Percentiles rank a stretch among this genome's conserved stretches.
These are phyloP conservation scores for Lepus europaeus DNA, from an alignment of 2,113 vertebrate species.

Conservation along the genomic window DNA sequence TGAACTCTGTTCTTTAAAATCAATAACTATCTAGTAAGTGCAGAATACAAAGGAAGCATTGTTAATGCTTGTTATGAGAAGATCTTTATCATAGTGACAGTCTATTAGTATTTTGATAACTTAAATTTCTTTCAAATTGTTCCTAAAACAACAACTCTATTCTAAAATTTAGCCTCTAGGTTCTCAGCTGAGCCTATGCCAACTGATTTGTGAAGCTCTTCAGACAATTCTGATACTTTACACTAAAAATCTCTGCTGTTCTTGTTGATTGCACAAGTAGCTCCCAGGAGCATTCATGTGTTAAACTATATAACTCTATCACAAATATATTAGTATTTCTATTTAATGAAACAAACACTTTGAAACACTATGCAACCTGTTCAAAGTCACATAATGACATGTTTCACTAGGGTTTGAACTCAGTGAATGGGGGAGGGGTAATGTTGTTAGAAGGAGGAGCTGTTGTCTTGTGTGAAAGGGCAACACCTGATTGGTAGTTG, in stretches of 20 bases:
- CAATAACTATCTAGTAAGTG: not conserved
- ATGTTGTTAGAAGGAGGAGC: not conserved
- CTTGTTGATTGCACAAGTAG: not conserved
- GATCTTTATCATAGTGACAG: not conserved
- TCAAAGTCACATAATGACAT: not conserved
- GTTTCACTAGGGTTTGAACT: not conserved
- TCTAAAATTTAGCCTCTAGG: not conserved
- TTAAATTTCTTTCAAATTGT: not conserved
- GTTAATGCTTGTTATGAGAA: not conserved
- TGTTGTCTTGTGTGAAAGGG: not conserved
- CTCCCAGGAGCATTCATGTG: not conserved
- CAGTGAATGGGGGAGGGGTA: not conserved
- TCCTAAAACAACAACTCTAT: not conserved
- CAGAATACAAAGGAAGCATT: not conserved
- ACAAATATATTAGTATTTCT: not conserved
- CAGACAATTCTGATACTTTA: not conserved
- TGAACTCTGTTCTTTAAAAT: not conserved
- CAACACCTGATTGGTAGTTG: not conserved
- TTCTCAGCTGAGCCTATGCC: not conserved
- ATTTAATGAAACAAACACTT: not conserved
- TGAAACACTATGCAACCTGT: not conserved
- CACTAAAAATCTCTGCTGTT: not conserved
- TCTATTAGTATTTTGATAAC: not conserved
- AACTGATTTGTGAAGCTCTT: not conserved
- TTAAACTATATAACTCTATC: not conserved